Percentiles rank a stretch among this genome's conserved stretches.
These are phyloP conservation scores for Pangasius larnaudii DNA, from an alignment of 2,797 vertebrate species.

Conservation along the genomic window DNA sequence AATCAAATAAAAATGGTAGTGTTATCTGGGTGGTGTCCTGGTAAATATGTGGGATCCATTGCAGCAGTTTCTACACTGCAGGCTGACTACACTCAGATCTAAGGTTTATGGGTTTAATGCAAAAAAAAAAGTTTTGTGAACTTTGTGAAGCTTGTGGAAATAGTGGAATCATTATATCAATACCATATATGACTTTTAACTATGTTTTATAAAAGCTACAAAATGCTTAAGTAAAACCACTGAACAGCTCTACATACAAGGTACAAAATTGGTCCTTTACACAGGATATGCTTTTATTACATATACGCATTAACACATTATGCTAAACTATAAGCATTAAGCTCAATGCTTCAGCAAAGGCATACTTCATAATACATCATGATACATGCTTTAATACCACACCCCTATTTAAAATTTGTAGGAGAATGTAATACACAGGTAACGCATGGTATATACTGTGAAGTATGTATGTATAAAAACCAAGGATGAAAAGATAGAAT, in stretches of 20 bases:
- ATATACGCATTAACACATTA: neutral
- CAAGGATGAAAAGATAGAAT: neutral
- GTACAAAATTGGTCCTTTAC: neutral
- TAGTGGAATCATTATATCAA: neutral
- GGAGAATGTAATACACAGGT: neutral
- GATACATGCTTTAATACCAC: neutral
- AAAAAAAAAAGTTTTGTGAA: neutral
- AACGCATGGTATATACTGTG: neutral
- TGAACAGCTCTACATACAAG: neutral
- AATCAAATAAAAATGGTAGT: neutral
- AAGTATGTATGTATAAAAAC: neutral
- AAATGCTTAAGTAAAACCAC: neutral
- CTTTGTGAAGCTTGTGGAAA: neutral
- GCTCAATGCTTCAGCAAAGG: neutral
- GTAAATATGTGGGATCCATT: neutral
- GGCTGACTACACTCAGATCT: neutral
- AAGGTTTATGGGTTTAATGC: neutral
- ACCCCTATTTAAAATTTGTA: neutral
- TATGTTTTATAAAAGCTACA: neutral
- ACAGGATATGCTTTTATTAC: neutral
- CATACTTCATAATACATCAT: neutral
- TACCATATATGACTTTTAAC: neutral
- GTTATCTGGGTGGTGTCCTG: neutral
- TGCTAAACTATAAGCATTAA: neutral
- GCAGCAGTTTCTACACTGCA: neutral